A percentile compares a stretch with the other conserved stretches of the same genome.
Evolutionary conservation across 2,888 invertebrate species (phyloP).

Genomic region (Temnothorax rugatulus): DNA sequence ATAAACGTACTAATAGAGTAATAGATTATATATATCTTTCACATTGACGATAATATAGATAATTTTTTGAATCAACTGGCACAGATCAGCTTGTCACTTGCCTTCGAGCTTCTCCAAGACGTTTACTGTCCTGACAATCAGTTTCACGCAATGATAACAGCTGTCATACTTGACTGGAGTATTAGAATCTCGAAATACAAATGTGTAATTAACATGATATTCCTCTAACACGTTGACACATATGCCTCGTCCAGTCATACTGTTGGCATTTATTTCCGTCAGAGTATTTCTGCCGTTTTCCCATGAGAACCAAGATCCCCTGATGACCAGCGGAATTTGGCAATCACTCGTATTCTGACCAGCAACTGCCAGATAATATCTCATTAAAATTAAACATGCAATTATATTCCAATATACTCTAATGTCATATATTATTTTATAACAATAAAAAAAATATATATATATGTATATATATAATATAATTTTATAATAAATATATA

Average conservation of each 20-base stretch:
- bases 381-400: background rate
- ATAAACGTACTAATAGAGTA: background rate
- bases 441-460: too few species aligned
- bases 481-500: too few species aligned
- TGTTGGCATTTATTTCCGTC: slow-evolving; percentile 93
- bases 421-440: background rate
- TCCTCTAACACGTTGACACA: slow-evolving; percentile 92
- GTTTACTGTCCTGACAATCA: slow-evolving; percentile 95
- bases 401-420: background rate
- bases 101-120: slow-evolving; percentile 96
- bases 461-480: too few species aligned
- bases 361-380: slow-evolving; percentile 45
- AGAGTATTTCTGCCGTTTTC: slow-evolving; percentile 94
- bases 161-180: slow-evolving; percentile 82
- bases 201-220: slow-evolving; percentile 93
- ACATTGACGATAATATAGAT: background rate
- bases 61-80: background rate
- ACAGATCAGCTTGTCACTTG: slow-evolving; percentile 83
- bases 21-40: background rate
- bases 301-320: slow-evolving; percentile 97
- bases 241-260: slow-evolving; percentile 89
- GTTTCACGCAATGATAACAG: slow-evolving; percentile 95
- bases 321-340: slow-evolving; percentile 92
- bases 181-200: slow-evolving; percentile 89
- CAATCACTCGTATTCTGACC: slow-evolving; percentile 85